Evolutionary conservation across 1,140 invertebrate genomes (phyloP), one percentile per base, ranked within the genome.

Genomic region (Brachionus koreanus): DNA sequence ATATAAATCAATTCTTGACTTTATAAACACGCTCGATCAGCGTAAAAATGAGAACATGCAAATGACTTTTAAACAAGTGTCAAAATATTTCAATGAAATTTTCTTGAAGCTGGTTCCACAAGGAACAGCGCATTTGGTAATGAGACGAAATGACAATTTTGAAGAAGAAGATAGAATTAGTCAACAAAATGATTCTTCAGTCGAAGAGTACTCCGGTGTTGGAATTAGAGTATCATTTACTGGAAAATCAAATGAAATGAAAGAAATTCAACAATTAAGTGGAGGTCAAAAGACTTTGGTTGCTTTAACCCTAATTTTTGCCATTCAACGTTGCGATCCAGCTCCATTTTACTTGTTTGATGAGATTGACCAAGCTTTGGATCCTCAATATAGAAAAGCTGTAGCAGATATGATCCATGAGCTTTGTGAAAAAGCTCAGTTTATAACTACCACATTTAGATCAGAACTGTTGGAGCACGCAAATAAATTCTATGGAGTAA

Each of bases 341-440:
- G 97, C 98, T 1, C 98, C 97, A 0, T 99, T 99, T 89, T 99
- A 99, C 89, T 90, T 99, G 7, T 99, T 99, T 90, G 97, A 99
- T 90, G 97, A 99, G 91, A 98, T 99, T 81, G 87, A 89, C 83
- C 87, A 87, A 83, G 94, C 97, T 10, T 89, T 99, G 49, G 97
- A 99, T 90, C 93, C 96, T 0, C 95, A 97, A 86, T 96, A 99
- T 89, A 91, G 97, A 83, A 96, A 96, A 88, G 95, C 96, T 57
- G 96, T 99, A 9, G 96, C 97, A 90, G 95, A 98, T 87, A 98
- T 99, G 96, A 99, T 99, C 85, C 94, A 98, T 88, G 82, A 82
- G 43, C 37, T 74, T 5, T 52, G 67, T 29, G 63, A 82, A 43
- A 82, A 49, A 35, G 67, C 82, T 3, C 98, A 99, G 89, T 99